phyloP scores from a whole-genome alignment of 2,113 vertebrate species.

The Platysteira castanea region DNA sequence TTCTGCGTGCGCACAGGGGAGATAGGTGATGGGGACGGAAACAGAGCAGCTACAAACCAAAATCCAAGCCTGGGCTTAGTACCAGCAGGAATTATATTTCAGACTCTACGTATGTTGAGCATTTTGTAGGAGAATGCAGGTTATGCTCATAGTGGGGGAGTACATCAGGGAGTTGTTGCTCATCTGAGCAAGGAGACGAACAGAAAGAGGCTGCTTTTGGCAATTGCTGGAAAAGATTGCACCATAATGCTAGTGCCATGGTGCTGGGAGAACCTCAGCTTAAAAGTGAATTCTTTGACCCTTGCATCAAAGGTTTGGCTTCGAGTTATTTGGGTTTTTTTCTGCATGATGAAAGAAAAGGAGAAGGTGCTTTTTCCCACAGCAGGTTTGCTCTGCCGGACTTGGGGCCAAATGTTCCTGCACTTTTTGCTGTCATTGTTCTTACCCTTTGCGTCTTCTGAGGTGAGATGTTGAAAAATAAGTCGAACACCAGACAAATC shows the following conservation, averaged over 20 bases:
- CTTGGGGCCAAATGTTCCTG: not conserved
- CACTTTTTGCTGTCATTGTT: not conserved
- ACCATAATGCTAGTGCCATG: accelerated
- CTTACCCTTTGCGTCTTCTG: not conserved
- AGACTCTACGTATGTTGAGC: not conserved
- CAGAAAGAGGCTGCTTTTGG: not conserved
- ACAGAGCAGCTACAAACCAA: not conserved
- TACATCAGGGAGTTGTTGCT: not conserved
- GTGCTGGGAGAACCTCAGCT: not conserved
- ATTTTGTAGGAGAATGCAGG: not conserved
- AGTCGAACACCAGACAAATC: not conserved
- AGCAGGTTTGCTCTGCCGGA: not conserved
- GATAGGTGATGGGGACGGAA: not conserved
- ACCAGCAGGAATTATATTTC: not conserved
- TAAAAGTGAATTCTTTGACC: not conserved
- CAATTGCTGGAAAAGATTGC: not conserved
- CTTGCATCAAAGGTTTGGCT: not conserved
- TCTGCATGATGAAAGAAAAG: not conserved
- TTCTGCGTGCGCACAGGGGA: not conserved
- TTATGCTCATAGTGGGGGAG: not conserved
- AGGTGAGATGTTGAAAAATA: not conserved
- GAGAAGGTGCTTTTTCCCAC: not conserved
- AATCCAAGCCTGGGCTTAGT: not conserved
- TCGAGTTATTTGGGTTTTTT: not conserved
- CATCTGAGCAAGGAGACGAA: not conserved